phyloP scores from a whole-genome alignment of 2,797 vertebrate genomes.

The Chrosomus eos region DNA sequence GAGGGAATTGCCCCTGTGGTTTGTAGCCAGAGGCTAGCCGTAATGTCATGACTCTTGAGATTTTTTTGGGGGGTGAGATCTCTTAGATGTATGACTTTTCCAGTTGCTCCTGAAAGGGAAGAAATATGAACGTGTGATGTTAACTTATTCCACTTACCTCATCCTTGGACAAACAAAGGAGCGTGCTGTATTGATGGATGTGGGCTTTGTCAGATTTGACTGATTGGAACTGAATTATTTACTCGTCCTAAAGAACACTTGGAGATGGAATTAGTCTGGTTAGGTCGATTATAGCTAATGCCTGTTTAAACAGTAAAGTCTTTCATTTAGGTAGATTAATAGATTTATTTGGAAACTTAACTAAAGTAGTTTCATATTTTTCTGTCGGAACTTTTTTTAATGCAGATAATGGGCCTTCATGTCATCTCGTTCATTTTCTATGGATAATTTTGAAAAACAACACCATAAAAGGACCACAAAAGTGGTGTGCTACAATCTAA shows the following conservation, averaged over 20 bases:
- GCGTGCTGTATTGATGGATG: conserved; percentile 32
- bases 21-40: conserved; percentile 57
- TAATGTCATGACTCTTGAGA: conserved; percentile 60
- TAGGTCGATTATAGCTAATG: conserved; percentile 19
- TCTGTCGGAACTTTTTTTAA: background rate
- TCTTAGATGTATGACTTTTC: conserved; percentile 72
- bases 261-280: background rate
- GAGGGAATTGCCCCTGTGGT: conserved; percentile 58
- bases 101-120: conserved; percentile 53
- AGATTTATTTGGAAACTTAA: background rate
- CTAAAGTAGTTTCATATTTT: background rate
- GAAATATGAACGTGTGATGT: conserved; percentile 51
- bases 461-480: background rate
- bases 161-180: conserved; percentile 35
- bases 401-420: background rate
- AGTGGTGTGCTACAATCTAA: background rate
- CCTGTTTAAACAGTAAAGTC: background rate
- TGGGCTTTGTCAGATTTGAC: conserved; percentile 12
- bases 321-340: background rate
- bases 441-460: background rate
- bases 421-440: background rate
- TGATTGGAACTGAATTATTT: conserved; percentile 39
- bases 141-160: conserved; percentile 20
- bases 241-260: background rate
- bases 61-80: conserved; percentile 67